Evolutionary conservation across 1,140 invertebrate genomes (phyloP), one percentile per base, ranked within the genome.

Genomic region (Lepidurus arcticus): DNA sequence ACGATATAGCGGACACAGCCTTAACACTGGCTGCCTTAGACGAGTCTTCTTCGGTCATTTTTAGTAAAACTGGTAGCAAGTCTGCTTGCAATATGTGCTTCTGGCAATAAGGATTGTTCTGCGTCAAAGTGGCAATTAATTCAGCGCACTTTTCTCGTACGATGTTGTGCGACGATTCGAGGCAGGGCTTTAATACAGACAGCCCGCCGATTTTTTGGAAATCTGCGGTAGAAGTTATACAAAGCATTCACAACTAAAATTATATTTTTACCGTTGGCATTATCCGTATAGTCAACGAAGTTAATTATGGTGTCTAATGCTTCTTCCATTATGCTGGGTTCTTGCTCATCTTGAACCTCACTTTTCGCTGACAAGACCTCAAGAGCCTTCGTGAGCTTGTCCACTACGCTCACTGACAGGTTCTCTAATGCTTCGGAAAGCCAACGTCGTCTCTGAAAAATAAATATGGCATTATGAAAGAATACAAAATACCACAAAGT

Each of bases 181-280:
- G 84, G 82, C 92, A 90, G 0, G 88, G 84, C 0, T 88, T 86
- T 73, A 94, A 87, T 73, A 93, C 87, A 0, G 87, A 84, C 82
- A 92, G 93, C 1, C 92, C 93, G 8, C 91, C 91, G 81, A 94
- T 89, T 85, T 93, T 94, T 81, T 91, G 90, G 83, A 94, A 94
- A 87, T 94, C 91, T 91, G 84, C 8, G 86, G 85, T 75, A 78
- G 45, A 78, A 78, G 9, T 8, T n/a, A 44, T 53, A 80, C 42
- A 26, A 80, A 13, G 11, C 8, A 13, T 24, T 21, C 73, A 44
- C 8, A 75, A 44, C 47, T 34, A 21, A 75, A 7, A 16, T 75
- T 76, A 8, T 73, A 26, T 76, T n/a, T 42, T 78, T 84, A 90
- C 90, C 92, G 82, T 90, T 91, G 13, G 92, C 91, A 74, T 90